Base-by-base conservation (phyloP, 2,888 invertebrate species). In the Eulithis testata region DNA sequence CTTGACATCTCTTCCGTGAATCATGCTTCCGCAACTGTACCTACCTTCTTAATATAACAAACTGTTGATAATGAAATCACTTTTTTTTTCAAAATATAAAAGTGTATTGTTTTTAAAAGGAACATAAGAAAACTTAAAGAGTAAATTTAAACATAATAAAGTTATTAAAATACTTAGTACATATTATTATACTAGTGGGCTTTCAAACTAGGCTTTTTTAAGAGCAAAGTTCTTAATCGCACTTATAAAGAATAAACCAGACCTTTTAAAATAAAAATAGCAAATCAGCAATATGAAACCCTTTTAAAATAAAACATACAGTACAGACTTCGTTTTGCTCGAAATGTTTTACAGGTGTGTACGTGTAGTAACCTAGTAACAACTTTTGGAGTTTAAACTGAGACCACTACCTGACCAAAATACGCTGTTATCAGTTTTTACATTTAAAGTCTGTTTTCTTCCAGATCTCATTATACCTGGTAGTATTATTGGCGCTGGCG, bases 401-500 rank as follows among this genome's bases (percentile, higher is more conserved):
- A 31, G 5, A 31, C 3, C 31, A 31, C n/a, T n/a, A 21, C 21
- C 21, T n/a, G 21, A 21, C 31, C 1, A 31, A 31, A 31, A 21
- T 21, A 21, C 21, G 21, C 3, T 31, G 9, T 3, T 31, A 37
- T 70, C 55, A 52, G 4, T 45, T 11, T 12, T n/a, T n/a, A 40
- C 40, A 31, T 45, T 47, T 7, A 47, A 8, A 44, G n/a, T n/a
- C 12, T 6, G 7, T 58, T 31, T 59, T 58, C 52, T 86, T 85
- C 45, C 85, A 90, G 91, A 86, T 90, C 79, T 82, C 85, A 60
- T 58, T 84, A 65, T 65, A 86, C 49, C 69, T 87, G 54, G 54
- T 85, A 36, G 69, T 83, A 12, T 64, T 87, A 47, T 62, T 85
- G 49, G 78, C 80, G 27, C 64, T 81, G 14, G 72, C 79, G 43